Conservation (phyloP, 2,113 vertebrate species). For the Nematolebias whitei region DNA sequence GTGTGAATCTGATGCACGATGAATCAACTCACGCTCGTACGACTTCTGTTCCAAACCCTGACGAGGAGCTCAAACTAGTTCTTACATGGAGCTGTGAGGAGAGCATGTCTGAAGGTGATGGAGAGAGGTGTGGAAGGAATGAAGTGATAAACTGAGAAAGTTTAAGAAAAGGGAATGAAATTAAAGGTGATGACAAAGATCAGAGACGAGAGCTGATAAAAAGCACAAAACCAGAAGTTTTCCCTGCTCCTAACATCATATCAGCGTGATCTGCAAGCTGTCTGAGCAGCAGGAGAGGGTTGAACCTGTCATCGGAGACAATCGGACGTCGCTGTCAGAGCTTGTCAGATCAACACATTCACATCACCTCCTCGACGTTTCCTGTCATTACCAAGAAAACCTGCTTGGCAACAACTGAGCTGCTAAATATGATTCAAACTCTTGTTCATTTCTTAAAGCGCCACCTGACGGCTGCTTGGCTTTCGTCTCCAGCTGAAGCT, state of each 20-base stretch:
- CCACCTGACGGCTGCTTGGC: slow-evolving; percentile 4
- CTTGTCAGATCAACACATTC: slow-evolving; percentile 35
- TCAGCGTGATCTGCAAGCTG: slow-evolving; percentile 5
- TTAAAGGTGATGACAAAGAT: neutral
- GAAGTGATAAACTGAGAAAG: neutral
- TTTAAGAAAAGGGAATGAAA: slow-evolving; percentile 3
- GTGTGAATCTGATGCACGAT: neutral
- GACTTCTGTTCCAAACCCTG: too few species aligned
- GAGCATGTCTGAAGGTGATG: neutral
- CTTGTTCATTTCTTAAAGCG: slow-evolving; percentile 37
- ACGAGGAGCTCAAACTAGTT: neutral
- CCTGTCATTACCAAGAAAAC: slow-evolving; percentile 42
- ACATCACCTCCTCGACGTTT: slow-evolving; percentile 30
- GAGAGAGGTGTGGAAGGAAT: neutral
- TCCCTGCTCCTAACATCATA: neutral
- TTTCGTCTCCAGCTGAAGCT: slow-evolving; percentile 46
- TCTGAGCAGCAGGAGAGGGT: slow-evolving; percentile 14
- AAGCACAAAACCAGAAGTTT: neutral
- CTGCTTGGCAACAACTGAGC: slow-evolving; percentile 22
- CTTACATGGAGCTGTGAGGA: neutral
- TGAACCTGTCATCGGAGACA: slow-evolving; percentile 29
- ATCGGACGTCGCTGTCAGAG: slow-evolving; percentile 30
- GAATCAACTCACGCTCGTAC: too few species aligned
- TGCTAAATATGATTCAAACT: slow-evolving; percentile 32
- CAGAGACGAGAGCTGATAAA: neutral